These are phyloP conservation scores for Andrena praecox DNA, from an alignment of 2,888 invertebrate species.

Conservation along the genomic window DNA sequence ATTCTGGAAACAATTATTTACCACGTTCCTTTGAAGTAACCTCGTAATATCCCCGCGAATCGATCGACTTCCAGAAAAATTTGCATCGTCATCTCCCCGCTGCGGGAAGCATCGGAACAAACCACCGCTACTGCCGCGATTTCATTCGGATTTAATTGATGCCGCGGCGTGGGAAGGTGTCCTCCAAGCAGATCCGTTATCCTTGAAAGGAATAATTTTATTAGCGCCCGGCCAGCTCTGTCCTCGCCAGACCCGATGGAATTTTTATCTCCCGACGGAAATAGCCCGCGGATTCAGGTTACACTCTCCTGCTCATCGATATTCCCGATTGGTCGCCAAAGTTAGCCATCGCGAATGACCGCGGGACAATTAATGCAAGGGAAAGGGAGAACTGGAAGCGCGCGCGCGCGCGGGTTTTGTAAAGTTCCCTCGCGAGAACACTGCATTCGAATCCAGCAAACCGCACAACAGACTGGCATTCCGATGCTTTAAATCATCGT, in stretches of 20 bases:
- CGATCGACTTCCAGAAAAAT: not conserved
- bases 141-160: not conserved
- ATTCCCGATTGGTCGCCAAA: slow-evolving; percentile 5
- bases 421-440: not conserved
- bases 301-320: slow-evolving; percentile 12
- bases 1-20: too few species aligned
- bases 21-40: not conserved
- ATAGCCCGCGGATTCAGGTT: slow-evolving; percentile 6
- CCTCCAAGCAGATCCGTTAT: not conserved
- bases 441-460: not conserved
- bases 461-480: not conserved
- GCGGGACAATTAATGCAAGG: not conserved
- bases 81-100: not conserved
- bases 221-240: not conserved
- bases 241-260: slow-evolving; percentile 3
- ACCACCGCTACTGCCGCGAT: too few species aligned
- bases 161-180: not conserved
- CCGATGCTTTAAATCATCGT: not conserved
- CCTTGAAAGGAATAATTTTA: not conserved
- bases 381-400: not conserved
- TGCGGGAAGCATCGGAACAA: not conserved
- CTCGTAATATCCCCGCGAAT: not conserved
- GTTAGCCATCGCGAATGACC: not conserved
- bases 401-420: not conserved
- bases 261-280: slow-evolving; percentile 11